Base-by-base conservation (phyloP, 1,140 invertebrate species). In the Sipha flava region DNA sequence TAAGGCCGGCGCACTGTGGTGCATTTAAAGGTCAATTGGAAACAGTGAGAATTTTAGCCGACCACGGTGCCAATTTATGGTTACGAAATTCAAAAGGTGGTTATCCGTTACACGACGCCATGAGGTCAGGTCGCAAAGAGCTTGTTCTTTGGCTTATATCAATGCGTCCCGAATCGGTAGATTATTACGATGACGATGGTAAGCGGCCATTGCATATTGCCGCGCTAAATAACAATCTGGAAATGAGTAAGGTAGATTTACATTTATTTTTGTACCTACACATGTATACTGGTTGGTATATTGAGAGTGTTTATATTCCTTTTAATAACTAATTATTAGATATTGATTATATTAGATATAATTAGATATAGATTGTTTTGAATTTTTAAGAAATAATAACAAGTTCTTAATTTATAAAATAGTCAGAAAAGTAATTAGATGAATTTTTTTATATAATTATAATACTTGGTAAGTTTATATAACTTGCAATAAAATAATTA, bases 1-100 rank as follows among this genome's bases (percentile, higher is more conserved):
- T 59, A 37, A 92, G 91, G 31, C 89, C 92, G 52, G 90, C 90
- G 0, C 90, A 94, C 82, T 97, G 96, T 84, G 97, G 96, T 6
- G 96, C 97, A 59, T 93, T 96, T 0, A 98, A 98, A 86, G 98
- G 97, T 0, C 96, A 98, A 86, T 89, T 94, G 80, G 92, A 94
- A 84, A 93, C 92, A 12, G 84, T 96, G 9, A 91, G 92, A 82
- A 87, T 94, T 83, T 86, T 95, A 82, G 89, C 89, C 16, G 90
- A 92, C 70, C 90, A 94, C 81, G 93, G 92, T 1, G 95, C 93
- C 1, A 95, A 98, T 85, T 87, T 99, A 18, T 98, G 97, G 92
- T 87, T 94, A n/a, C 88, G 92, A 79, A 99, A 98, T 84, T 92
- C 94, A 10, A 90, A 93, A 83, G 96, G 95, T 0, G 95, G 98